Evolutionary conservation across 2,888 invertebrate species (phyloP), one percentile per base, ranked within the genome.

Genomic region (Melanargia galathea): DNA sequence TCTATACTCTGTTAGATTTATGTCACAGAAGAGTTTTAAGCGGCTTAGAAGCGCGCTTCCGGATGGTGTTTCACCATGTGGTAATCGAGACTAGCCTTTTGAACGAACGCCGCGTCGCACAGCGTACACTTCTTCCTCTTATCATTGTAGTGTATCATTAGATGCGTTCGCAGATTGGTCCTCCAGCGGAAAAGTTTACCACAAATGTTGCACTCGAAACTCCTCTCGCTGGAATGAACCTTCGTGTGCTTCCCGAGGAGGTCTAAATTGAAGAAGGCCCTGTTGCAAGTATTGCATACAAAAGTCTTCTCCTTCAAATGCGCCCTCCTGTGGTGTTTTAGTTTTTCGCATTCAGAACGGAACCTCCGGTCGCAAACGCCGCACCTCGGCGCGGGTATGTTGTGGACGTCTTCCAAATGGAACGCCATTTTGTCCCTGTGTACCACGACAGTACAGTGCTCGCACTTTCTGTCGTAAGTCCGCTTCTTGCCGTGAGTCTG

Each of bases 71-170:
- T 52, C 20, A 13, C 35, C 89, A 90, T 89, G 40, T 90, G 89
- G 65, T 87, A 90, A 65, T 90, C 89, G 63, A 88, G 69, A 65
- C 90, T 90, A 0, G 90, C 85, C 66, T 90, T 90, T 67, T 90
- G 89, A 0, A 89, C 89, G 63, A 90, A 92, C 40, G 88, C 86
- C 63, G 89, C 84, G 0, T 86, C 81, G 58, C 90, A 90, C 0
- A 79, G 77, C 1, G 64, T 69, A 63, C 90, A 90, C 0, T 7
- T 38, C 43, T 43, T 43, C 43, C 45, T 18, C 11, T 45, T 20
- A 11, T 20, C 45, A 10, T 45, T 20, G 8, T 2, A 4, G 20
- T 45, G 45, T 18, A 20, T 45, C 45, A n/a, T n/a, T n/a, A 43
- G 8, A 20, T 43, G 43, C 2, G 45, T 11, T 8, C 0, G 2